Evolutionary conservation across 2,888 invertebrate species (phyloP).

Genomic region (Hylaea fasciaria): DNA sequence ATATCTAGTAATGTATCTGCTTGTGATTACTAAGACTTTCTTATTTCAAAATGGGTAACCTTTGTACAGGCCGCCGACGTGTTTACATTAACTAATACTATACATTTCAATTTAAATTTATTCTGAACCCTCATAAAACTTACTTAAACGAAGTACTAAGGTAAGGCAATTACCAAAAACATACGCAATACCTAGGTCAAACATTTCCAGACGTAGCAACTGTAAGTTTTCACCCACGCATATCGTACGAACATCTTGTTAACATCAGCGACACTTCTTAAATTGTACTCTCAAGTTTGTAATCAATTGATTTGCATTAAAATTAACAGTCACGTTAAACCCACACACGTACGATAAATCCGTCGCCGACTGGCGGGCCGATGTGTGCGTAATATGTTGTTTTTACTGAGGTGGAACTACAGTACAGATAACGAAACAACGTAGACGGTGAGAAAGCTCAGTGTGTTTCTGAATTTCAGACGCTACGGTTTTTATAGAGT

Average conservation of each 20-base stretch:
- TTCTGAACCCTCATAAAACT: background rate
- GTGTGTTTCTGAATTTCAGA: background rate
- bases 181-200: conserved; percentile 1
- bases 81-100: too few species aligned
- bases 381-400: conserved; percentile 57
- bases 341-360: conserved; percentile 60
- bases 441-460: conserved; percentile 12
- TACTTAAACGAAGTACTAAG: background rate
- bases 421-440: background rate
- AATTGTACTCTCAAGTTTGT: conserved; percentile 27
- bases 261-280: conserved; percentile 36
- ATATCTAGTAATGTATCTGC: too few species aligned
- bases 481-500: background rate
- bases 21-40: too few species aligned
- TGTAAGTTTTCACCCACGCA: conserved; percentile 26
- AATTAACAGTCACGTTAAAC: conserved; percentile 29
- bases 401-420: conserved; percentile 36
- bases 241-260: conserved; percentile 31
- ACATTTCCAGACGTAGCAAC: background rate
- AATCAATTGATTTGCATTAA: conserved; percentile 31
- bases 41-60: too few species aligned
- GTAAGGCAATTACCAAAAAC: conserved; percentile 5
- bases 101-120: too few species aligned
- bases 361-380: conserved; percentile 57
- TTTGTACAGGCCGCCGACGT: too few species aligned